These are phyloP conservation scores for Paraplagusia blochii DNA, from an alignment of 2,113 vertebrate species.

Conservation along the genomic window DNA sequence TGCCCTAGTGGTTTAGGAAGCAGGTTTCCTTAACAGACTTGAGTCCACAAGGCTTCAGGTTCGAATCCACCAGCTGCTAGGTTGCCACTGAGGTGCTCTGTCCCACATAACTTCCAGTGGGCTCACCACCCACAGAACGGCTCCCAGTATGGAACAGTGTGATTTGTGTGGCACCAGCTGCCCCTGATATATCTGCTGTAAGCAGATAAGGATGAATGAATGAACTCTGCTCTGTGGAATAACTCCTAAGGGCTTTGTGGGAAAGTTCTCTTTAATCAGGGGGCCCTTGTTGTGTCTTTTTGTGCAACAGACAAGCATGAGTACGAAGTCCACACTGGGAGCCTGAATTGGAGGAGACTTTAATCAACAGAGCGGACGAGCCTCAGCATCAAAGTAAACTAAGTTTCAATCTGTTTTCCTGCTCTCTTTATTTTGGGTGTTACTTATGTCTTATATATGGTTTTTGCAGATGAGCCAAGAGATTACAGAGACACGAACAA, in stretches of 20 bases:
- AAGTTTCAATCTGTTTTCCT: constrained; percentile 1
- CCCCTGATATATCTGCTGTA: no score
- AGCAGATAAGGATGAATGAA: no score
- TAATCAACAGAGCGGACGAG: constrained; percentile 78
- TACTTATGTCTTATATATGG: constrained; percentile 19
- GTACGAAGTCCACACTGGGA: constrained; percentile 86
- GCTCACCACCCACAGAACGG: no score
- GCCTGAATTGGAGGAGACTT: constrained; percentile 81
- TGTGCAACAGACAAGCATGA: constrained; percentile 81
- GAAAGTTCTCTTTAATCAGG: background rate
- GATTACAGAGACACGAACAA: constrained; percentile 86
- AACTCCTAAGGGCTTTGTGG: background rate
- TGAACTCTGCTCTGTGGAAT: no score
- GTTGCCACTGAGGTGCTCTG: no score
- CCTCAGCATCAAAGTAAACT: constrained; percentile 79
- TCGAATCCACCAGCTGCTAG: no score
- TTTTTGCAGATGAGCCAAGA: constrained; percentile 92
- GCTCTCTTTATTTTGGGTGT: constrained; percentile 1
- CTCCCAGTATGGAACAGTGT: no score
- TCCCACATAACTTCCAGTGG: no score
- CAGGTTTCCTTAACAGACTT: no score
- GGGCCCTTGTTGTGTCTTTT: constrained; percentile 5
- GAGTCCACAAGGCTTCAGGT: no score
- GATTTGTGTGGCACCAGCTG: no score
- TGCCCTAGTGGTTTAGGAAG: no score